Conservation (phyloP, 1,140 invertebrate species). For the Pinna nobilis region DNA sequence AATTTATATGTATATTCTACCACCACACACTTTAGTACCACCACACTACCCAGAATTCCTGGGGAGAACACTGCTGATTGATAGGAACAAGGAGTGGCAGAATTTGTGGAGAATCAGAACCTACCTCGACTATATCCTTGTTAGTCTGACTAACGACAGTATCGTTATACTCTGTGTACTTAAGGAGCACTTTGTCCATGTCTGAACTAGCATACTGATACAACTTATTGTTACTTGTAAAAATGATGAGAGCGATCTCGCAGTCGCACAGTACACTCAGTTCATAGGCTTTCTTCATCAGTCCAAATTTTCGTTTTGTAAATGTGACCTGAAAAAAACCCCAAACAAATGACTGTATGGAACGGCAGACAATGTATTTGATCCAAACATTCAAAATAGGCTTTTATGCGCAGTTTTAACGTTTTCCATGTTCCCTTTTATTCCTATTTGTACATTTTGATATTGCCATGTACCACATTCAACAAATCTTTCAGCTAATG, state of each 20-base stretch:
- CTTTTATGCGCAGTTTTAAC: neutral
- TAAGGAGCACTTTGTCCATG: slow-evolving; percentile 99
- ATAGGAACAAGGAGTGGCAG: too few species aligned
- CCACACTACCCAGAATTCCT: too few species aligned
- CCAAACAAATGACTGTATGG: neutral
- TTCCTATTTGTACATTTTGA: neutral
- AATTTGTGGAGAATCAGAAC: too few species aligned
- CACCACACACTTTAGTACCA: too few species aligned
- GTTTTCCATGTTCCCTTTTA: neutral
- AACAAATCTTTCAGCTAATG: neutral
- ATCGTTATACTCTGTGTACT: slow-evolving; percentile 99
- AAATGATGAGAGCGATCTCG: slow-evolving; percentile 99
- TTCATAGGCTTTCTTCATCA: slow-evolving; percentile 99
- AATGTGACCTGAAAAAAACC: slow-evolving; percentile 92
- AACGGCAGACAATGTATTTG: too few species aligned
- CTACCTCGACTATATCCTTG: slow-evolving; percentile 99
- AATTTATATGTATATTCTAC: too few species aligned
- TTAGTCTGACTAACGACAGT: slow-evolving; percentile 99
- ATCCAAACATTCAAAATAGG: too few species aligned
- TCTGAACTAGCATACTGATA: slow-evolving; percentile 99
- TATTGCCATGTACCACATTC: neutral
- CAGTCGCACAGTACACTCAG: slow-evolving; percentile 99
- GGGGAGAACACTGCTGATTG: too few species aligned
- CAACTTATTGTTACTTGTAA: slow-evolving; percentile 99
- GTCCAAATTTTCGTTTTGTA: slow-evolving; percentile 99